These are phyloP conservation scores for Leucopsar rothschildi DNA, from an alignment of 2,113 vertebrate genomes.

Conservation along the genomic window DNA sequence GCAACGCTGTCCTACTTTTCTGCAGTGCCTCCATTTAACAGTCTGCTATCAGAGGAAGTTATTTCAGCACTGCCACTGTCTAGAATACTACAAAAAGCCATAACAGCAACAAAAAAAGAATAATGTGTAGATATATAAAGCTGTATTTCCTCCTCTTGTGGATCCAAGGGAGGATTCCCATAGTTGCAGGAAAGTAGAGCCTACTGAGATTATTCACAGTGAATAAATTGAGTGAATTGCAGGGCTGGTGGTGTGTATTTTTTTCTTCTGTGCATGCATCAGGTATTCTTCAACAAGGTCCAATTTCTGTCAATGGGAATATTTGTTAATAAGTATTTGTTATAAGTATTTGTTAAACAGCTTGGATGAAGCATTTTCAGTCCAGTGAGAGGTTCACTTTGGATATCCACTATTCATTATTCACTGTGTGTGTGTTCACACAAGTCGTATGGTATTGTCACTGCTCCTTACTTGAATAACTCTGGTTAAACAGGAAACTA, in stretches of 20 bases:
- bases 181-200: background rate
- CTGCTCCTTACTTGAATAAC: conserved; percentile 52
- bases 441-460: conserved; percentile 44
- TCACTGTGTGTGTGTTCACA: conserved; percentile 14
- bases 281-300: background rate
- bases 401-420: conserved; percentile 47
- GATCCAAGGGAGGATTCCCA: background rate
- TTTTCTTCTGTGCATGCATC: background rate
- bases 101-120: background rate
- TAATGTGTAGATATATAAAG: background rate
- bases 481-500: conserved; percentile 59
- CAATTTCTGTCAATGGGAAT: background rate
- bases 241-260: accelerated
- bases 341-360: conserved; percentile 19
- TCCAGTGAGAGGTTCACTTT: conserved; percentile 30
- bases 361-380: background rate
- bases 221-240: background rate
- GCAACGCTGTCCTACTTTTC: background rate
- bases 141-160: background rate
- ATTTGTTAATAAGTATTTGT: conserved; percentile 1
- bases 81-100: conserved; percentile 52
- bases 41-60: conserved; percentile 58
- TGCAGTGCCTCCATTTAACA: conserved; percentile 21
- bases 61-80: conserved; percentile 32
- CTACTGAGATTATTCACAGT: background rate